Percentiles rank a stretch among this genome's conserved stretches.
phyloP scores from a whole-genome alignment of 2,888 invertebrate species.

The Penaeus monodon region DNA sequence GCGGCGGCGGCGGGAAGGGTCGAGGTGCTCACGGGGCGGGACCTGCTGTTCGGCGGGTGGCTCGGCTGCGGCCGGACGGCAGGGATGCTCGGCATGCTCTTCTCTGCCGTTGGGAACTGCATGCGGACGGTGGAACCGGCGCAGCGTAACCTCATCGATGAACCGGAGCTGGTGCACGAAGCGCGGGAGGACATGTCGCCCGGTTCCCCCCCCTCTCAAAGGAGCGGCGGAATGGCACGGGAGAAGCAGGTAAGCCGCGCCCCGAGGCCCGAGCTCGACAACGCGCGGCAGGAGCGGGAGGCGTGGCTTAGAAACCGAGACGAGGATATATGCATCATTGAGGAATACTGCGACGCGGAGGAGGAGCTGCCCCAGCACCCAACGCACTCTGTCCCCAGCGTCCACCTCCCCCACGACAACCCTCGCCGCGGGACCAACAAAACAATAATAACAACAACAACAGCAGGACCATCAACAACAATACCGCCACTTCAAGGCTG shows the following conservation, averaged over 20 bases:
- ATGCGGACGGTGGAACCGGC: constrained; percentile 44
- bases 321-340: constrained; percentile 38
- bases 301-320: background rate
- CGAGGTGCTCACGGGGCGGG: background rate
- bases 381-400: background rate
- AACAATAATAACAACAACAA: background rate
- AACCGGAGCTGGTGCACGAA: constrained; percentile 40
- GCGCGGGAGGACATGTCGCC: constrained; percentile 20
- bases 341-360: constrained; percentile 25
- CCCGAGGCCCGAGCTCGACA: background rate
- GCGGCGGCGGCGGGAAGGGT: too few species aligned
- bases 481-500: background rate
- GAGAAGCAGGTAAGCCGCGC: background rate
- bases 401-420: background rate
- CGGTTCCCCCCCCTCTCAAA: background rate
- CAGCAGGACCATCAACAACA: constrained; percentile 7
- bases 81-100: constrained; percentile 47
- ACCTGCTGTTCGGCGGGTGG: background rate
- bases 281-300: background rate
- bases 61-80: constrained; percentile 15
- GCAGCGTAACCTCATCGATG: constrained; percentile 41
- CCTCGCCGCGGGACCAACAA: background rate
- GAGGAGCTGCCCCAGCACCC: background rate
- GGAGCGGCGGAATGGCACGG: background rate
- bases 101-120: constrained; percentile 46